Evolutionary conservation across 2,888 invertebrate genomes (phyloP).

Genomic region (Lamellibrachia columna): DNA sequence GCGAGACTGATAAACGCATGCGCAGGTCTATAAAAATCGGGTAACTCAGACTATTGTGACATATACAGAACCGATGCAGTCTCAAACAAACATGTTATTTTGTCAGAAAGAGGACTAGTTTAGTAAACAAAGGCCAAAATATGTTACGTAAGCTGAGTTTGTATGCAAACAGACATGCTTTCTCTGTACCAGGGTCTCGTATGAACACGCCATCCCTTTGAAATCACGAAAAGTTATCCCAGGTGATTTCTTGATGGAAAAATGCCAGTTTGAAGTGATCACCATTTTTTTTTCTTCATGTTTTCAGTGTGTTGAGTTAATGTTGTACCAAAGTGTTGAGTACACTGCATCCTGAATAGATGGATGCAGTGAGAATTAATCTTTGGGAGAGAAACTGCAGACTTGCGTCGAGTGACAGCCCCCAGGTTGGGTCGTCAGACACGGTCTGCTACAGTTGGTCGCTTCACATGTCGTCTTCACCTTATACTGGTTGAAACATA

Average conservation of each 20-base stretch:
- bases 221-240: not conserved
- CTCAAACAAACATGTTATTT: no score
- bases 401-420: not conserved
- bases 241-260: not conserved
- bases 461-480: not conserved
- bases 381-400: constrained; percentile 16
- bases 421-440: not conserved
- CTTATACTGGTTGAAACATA: not conserved
- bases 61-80: no score
- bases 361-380: not conserved
- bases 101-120: no score
- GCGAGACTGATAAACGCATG: no score
- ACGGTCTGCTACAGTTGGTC: not conserved
- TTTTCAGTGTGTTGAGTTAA: not conserved
- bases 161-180: no score
- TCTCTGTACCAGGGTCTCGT: no score
- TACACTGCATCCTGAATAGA: not conserved
- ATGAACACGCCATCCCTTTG: no score
- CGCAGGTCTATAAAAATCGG: no score
- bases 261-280: not conserved
- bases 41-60: no score
- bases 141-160: no score
- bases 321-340: not conserved
- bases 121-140: no score
- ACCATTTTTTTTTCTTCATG: not conserved